Base-by-base conservation (phyloP, 1,140 invertebrate species). In the Linepithema humile region DNA sequence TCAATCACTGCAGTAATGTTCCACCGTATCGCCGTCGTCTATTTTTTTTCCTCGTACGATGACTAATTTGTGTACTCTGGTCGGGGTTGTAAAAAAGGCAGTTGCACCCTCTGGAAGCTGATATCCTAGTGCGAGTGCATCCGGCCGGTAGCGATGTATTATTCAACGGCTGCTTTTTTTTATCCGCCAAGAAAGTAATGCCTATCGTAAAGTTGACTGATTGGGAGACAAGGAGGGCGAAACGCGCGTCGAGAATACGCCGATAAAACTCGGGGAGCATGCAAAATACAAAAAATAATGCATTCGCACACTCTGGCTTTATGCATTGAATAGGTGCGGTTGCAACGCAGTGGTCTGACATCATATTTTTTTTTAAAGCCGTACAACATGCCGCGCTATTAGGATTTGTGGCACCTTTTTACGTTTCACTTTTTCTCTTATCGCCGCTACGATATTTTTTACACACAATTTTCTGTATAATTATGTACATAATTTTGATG, bases 191-290 rank as follows among this genome's bases (percentile, higher is more conserved):
- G 69, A 70, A 84, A 72, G 43, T 75, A 82, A 59, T 59, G 67
- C 57, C 55, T 78, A 83, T 87, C 86, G 59, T 83, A 87, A 82
- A 82, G 83, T 82, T 88, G 69, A 85, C 75, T 43, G 85, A 85
- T 85, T 57, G 83, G 32, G 65, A 23, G 20, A 70, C 48, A 73
- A 70, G 60, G 50, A 23, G 53, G 15, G 32, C 15, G 23, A 75
- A 38, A 77, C 17, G 10, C 55, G 53, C 48, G n/a, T 45, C 9
- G 35, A 26, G 43, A 38, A 64, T 57, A 64, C 45, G 32, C 43
- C 57, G 75, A 85, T 82, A 85, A 84, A 62, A 17, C 53, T 23
- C 60, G 43, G 29, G 38, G 45, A 55, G 32, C 23, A 3, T 38
- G 78, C n/a, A 38, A 82, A 48, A 43, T 50, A 23, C 17, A 35